Conservation (phyloP, 2,113 vertebrate species). For the Leucosticte australis region DNA sequence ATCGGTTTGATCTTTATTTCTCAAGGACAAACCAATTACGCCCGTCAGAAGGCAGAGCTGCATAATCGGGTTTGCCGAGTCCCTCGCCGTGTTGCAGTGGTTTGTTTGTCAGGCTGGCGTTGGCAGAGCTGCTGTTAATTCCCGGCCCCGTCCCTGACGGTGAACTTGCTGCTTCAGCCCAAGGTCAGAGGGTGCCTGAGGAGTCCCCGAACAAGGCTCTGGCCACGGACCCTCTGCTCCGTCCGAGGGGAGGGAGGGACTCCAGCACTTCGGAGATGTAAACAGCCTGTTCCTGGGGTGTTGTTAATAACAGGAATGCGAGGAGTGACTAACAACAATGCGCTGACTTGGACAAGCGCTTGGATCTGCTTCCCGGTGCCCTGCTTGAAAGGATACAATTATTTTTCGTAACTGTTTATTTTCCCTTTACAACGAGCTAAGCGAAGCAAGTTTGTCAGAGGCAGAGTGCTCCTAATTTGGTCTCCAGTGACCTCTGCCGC, state of each 20-base stretch:
- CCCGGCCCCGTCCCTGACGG: not conserved
- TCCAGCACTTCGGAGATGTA: not conserved
- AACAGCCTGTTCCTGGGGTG: not conserved
- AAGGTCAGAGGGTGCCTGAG: not conserved
- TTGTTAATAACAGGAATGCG: not conserved
- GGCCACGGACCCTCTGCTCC: not conserved
- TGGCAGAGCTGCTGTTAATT: accelerated
- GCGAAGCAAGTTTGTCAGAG: constrained; percentile 58
- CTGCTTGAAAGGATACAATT: constrained; percentile 19
- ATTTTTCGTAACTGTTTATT: constrained; percentile 55
- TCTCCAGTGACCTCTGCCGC: constrained; percentile 64
- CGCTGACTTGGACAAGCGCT: not conserved
- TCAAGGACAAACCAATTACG: constrained; percentile 41
- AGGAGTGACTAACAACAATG: not conserved
- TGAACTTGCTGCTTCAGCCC: not conserved
- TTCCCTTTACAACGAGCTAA: constrained; percentile 49
- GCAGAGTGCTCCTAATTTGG: constrained; percentile 60
- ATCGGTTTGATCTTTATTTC: constrained; percentile 39
- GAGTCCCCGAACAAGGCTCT: not conserved
- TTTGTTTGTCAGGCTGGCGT: not conserved
- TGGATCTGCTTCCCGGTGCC: not conserved
- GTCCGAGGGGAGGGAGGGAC: not conserved
- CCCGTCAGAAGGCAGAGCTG: constrained; percentile 14
- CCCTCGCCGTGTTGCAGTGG: not conserved
- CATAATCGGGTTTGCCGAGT: constrained; percentile 4